Evolutionary conservation across 2,797 vertebrate species (phyloP), one percentile per base, ranked within the genome.

Genomic region (Okamejei kenojei): DNA sequence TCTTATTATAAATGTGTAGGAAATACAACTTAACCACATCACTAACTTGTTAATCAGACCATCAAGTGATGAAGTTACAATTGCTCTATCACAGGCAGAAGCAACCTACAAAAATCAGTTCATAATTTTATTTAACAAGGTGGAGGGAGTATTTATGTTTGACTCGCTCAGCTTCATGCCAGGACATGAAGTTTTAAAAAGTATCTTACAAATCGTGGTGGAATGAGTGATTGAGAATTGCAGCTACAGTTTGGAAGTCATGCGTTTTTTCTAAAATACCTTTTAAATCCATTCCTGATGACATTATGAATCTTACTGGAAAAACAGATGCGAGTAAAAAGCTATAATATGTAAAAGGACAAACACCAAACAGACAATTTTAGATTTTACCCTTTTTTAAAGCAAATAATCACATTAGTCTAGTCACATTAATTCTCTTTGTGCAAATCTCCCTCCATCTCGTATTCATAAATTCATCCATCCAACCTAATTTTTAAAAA

Each of bases 131-230:
- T 71, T 92, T 76, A 26, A 29, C 7, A 58, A 38, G 90, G 90
- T 92, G 90, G 90, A 92, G 90, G 26, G 54, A 76, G 90, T 76
- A 92, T 73, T 74, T 92, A 74, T 92, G 19, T 76, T 92, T 74
- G 71, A 76, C 74, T 73, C 90, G 76, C 35, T 58, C 73, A 74
- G 38, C 73, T 74, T 92, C 90, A 76, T 92, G 90, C 73, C 73
- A 76, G 73, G 38, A 92, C 90, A 92, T 76, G 90, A 73, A 76
- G 38, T n/a, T 68, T 76, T 29, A 45, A 92, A 76, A 92, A 76
- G 21, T 68, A 76, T 29, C 19, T n/a, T 92, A 74, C 71, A 92
- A 15, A 65, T 92, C 68, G 5, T 76, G 15, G 90, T 76, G 38
- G n/a, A 68, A 32, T 92, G 45, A 92, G 71, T 19, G 71, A 74